phyloP scores from a whole-genome alignment of 1,140 invertebrate genomes.

The Samia ricini region DNA sequence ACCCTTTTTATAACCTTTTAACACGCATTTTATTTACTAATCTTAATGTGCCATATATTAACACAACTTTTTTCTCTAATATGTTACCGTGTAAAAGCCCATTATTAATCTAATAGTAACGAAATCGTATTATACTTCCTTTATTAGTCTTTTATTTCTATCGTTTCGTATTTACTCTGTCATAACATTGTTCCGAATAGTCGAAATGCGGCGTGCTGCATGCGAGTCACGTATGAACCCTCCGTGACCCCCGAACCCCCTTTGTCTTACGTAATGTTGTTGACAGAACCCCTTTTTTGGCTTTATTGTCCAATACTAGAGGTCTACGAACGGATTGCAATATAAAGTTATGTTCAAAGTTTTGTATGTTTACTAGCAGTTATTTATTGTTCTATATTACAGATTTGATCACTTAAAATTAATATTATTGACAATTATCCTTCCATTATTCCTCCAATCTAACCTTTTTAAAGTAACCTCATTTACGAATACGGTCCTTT shows the following conservation, averaged over 20 bases:
- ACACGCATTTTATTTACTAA: too few relatives aligned
- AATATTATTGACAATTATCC: too few relatives aligned
- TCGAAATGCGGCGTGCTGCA: constrained; percentile 1
- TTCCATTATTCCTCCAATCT: too few relatives aligned
- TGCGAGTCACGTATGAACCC: constrained; percentile 6
- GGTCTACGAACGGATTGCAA: background rate
- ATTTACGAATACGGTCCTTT: too few relatives aligned
- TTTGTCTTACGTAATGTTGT: constrained; percentile 24
- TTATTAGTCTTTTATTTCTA: constrained; percentile 1
- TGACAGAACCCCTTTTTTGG: constrained; percentile 22
- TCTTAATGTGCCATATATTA: too few relatives aligned
- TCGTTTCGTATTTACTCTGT: constrained; percentile 1
- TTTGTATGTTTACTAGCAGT: constrained; percentile 11
- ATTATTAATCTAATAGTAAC: background rate
- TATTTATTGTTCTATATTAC: too few relatives aligned
- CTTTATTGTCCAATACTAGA: constrained; percentile 8
- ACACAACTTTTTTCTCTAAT: background rate
- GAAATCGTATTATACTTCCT: constrained; percentile 3
- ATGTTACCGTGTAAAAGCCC: background rate
- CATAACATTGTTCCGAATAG: background rate
- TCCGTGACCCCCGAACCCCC: constrained; percentile 18
- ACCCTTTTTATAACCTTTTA: too few relatives aligned
- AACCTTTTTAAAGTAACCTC: too few relatives aligned
- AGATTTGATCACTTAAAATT: too few relatives aligned
- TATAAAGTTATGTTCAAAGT: background rate